Evolutionary conservation across 1,140 invertebrate genomes (phyloP).

Genomic region (Pinna nobilis): DNA sequence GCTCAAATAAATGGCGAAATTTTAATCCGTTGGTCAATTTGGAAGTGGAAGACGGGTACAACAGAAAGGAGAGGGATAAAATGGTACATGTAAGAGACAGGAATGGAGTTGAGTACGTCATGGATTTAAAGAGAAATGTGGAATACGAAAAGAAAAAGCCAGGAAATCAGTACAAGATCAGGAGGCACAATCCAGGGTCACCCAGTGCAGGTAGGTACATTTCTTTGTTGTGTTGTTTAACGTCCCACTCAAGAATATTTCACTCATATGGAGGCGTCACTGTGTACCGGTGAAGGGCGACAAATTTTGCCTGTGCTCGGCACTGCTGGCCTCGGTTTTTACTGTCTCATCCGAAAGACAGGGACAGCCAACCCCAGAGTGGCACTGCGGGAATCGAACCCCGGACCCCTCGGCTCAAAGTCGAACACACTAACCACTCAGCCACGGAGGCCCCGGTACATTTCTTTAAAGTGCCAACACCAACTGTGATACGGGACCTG

Average conservation of each 20-base stretch:
- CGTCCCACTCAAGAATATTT: neutral
- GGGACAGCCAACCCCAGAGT: too few relatives aligned
- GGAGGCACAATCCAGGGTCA: neutral
- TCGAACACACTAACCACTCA: too few relatives aligned
- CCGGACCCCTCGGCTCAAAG: too few relatives aligned
- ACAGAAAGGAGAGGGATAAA: neutral
- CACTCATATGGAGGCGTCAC: too few relatives aligned
- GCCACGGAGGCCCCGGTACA: too few relatives aligned
- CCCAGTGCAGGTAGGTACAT: neutral
- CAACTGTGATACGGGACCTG: too few relatives aligned
- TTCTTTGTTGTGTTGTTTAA: neutral
- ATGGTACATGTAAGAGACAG: slow-evolving; percentile 14
- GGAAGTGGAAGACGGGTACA: slow-evolving; percentile 21
- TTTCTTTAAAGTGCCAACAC: too few relatives aligned
- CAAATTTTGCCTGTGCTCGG: too few relatives aligned
- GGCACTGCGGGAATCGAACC: too few relatives aligned
- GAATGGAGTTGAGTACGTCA: slow-evolving; percentile 16
- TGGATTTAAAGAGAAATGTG: slow-evolving; percentile 36
- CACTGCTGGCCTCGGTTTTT: too few relatives aligned
- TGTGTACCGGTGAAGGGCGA: too few relatives aligned
- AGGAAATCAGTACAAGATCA: slow-evolving; percentile 4
- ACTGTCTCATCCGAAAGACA: too few relatives aligned
- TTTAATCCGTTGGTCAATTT: slow-evolving; percentile 15
- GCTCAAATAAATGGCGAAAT: neutral
- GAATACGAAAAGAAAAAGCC: slow-evolving; percentile 16